Evolutionary conservation across 2,113 vertebrate genomes (phyloP).

Genomic region (Lepisosteus osseus): DNA sequence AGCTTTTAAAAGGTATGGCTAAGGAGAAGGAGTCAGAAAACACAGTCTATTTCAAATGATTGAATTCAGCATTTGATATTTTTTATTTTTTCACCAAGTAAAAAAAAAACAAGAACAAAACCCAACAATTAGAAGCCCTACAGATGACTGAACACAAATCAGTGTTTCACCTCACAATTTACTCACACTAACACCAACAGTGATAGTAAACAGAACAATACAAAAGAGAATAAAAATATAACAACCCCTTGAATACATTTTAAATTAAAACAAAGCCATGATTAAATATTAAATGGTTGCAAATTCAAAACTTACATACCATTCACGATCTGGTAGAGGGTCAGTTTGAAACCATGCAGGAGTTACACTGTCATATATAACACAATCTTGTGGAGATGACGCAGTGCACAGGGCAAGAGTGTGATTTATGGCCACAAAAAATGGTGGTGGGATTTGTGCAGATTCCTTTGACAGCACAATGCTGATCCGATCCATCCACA

Average conservation of each 20-base stretch:
- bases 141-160: neutral
- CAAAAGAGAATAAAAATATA: neutral
- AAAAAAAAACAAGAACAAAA: neutral
- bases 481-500: too few relatives aligned
- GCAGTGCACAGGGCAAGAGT: neutral
- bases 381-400: neutral
- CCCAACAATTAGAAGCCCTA: neutral
- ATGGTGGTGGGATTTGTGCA: too few relatives aligned
- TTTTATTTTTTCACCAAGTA: neutral
- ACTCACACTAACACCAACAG: neutral
- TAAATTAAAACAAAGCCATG: neutral
- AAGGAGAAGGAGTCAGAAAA: neutral
- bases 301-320: too few relatives aligned
- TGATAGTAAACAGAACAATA: neutral
- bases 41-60: too few relatives aligned
- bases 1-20: neutral
- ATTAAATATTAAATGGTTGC: neutral
- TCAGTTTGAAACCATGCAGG: neutral
- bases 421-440: neutral
- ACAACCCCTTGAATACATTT: neutral
- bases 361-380: neutral
- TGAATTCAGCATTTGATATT: neutral
- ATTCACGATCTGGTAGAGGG: too few relatives aligned
- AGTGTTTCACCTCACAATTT: neutral
- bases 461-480: too few relatives aligned